These are phyloP conservation scores for Luehdorfia chinensis DNA, from an alignment of 1,140 invertebrate genomes.

Conservation along the genomic window DNA sequence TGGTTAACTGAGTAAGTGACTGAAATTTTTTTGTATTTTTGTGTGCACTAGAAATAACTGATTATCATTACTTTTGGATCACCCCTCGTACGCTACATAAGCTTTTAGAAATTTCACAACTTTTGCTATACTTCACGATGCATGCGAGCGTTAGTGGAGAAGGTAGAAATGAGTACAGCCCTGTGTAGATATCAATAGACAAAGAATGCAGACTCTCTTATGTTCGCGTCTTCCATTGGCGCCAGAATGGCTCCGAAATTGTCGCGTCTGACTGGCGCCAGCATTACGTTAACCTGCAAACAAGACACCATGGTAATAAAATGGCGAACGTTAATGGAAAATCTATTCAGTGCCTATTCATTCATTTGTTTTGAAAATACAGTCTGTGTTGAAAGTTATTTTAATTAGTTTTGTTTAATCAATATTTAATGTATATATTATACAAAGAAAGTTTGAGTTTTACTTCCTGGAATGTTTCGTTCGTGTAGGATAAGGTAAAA, in stretches of 20 bases:
- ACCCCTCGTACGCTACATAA: too few relatives aligned
- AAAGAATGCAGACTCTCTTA: slow-evolving; percentile 8
- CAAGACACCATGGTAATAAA: slow-evolving; percentile 4
- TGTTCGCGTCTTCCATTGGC: slow-evolving; percentile 28
- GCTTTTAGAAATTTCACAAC: too few relatives aligned
- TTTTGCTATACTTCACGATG: too few relatives aligned
- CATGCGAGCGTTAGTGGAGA: background rate
- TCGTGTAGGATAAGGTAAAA: background rate
- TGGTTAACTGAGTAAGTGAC: too few relatives aligned
- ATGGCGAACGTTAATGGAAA: slow-evolving; percentile 2
- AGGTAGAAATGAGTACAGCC: slow-evolving; percentile 17
- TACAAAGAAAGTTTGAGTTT: too few relatives aligned
- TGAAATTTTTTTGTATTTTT: too few relatives aligned
- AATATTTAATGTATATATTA: too few relatives aligned
- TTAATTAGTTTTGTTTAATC: too few relatives aligned
- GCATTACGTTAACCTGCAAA: slow-evolving; percentile 15
- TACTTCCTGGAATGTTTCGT: too few relatives aligned
- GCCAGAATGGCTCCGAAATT: slow-evolving; percentile 31
- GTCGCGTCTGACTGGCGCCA: slow-evolving; percentile 37
- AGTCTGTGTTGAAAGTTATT: too few relatives aligned
- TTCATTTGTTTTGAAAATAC: background rate
- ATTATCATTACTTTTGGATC: too few relatives aligned
- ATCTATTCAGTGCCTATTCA: background rate
- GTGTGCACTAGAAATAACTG: too few relatives aligned
- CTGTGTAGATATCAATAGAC: background rate